Percentiles rank a stretch among this genome's conserved stretches.
Conservation (phyloP, 2,888 invertebrate genomes). For the Hedychridium roseum region DNA sequence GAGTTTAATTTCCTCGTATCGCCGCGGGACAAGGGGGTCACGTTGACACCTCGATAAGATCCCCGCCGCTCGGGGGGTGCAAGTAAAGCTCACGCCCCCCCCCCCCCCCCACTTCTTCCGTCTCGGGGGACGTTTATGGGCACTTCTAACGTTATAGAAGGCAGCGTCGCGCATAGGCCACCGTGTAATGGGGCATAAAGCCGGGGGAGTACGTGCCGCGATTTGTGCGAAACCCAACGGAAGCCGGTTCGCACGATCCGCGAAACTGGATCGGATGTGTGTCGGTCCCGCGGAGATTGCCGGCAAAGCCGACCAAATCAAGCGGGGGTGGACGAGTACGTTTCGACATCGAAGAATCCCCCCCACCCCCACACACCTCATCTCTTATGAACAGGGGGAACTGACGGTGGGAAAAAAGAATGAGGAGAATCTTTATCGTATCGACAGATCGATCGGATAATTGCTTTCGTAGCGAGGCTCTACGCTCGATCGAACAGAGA, state of each 20-base stretch:
- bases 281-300: conserved; percentile 28
- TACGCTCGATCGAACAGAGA: no score
- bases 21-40: conserved; percentile 1
- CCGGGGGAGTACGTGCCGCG: conserved; percentile 25
- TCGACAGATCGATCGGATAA: conserved; percentile 31
- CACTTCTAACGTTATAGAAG: conserved; percentile 13
- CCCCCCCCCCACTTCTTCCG: neutral
- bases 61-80: neutral
- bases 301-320: neutral
- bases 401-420: conserved; percentile 4
- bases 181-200: conserved; percentile 34
- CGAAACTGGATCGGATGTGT: conserved; percentile 46
- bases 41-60: conserved; percentile 1
- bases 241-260: conserved; percentile 43
- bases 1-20: no score
- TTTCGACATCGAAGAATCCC: no score
- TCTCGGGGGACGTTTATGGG: neutral
- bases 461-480: no score
- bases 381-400: neutral
- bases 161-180: conserved; percentile 15
- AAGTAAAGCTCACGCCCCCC: neutral
- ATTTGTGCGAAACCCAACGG: conserved; percentile 46
- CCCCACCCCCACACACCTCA: no score
- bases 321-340: no score
- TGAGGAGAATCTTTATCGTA: conserved; percentile 24